Evolutionary conservation across 2,888 invertebrate species (phyloP), one percentile per base, ranked within the genome.

Genomic region (Maniola hyperantus): DNA sequence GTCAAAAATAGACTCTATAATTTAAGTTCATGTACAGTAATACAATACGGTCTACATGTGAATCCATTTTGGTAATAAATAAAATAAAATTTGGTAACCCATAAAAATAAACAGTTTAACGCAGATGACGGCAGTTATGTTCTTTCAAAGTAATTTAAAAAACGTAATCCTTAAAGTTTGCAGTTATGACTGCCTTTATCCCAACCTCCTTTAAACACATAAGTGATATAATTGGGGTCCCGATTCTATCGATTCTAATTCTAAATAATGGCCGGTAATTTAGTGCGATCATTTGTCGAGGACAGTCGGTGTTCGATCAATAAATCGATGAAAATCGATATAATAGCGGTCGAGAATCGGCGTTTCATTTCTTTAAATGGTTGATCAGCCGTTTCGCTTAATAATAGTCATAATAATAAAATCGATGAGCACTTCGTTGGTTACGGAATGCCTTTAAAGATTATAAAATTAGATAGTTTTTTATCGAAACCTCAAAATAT

Each of bases 301-400:
- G 91, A 92, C 91, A 91, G 85, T 90, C 91, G 90, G 89, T 91
- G 87, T 89, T 87, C 89, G 88, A 90, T 91, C 91, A 89, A 92
- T 91, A 91, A 91, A 92, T 92, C 91, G 91, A 89, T 87, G 87
- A 85, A 88, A 91, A 89, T 89, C 87, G 86, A 83, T 85, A 84
- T 91, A 90, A 91, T 92, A 83, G 87, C 86, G 82, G 89, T 81
- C 82, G 78, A 76, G 78, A 88, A 88, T 88, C 85, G 89, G 87
- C 89, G 87, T 89, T 92, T 92, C 87, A 91, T 92, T 92, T 92
- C 91, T 92, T 87, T 90, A 92, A 92, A 92, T 92, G 89, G 83
- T 84, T 90, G 88, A 89, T 91, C 88, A 90, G 85, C 84, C 83
- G 83, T 88, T 88, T 88, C 84, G 77, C 83, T 81, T 91, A 89